Evolutionary conservation across 2,797 vertebrate species (phyloP), one percentile per base, ranked within the genome.

Genomic region (Lagothrix lagotricha): DNA sequence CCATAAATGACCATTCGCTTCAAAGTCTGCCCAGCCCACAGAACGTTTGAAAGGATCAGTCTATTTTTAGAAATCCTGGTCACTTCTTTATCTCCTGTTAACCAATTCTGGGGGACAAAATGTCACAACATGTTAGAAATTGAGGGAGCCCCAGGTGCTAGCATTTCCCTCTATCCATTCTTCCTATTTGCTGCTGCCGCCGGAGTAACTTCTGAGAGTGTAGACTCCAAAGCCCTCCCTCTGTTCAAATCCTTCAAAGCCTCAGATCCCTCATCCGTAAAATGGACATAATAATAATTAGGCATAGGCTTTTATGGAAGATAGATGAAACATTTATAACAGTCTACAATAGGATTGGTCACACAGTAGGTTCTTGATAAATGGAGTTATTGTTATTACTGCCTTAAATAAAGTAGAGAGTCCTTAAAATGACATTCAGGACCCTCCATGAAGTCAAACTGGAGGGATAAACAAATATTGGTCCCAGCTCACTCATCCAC

Each of bases 1-100:
- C 97, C 96, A 93, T 93, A 95, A 98, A 97, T 94, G 95, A 97
- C 79, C 75, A 75, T 90, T 87, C 13, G 20, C 73, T 73, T 72
- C 77, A 87, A 92, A 97, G 83, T 36, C 90, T 79, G 87, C 67
- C 64, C 85, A 88, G 33, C 33, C 89, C 81, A 46, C 58, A 96
- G 44, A 90, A 85, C 46, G 92, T 97, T 90, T 44, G 88, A 96
- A 72, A 92, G 33, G 48, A 82, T 96, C 19, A 64, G 80, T 77
- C 58, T 54, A 90, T 82, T 79, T 97, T 97, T 86, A 92, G 93
- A 97, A 97, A 82, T 52, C 85, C 12, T 48, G 10, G 64, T 36
- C 80, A 75, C 41, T 91, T 94, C 64, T 89, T 96, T 82, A 79
- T 85, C 77, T 92, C 87, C 92, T 82, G 22, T 70, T 91, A 97